Evolutionary conservation across 2,888 invertebrate genomes (phyloP).

Genomic region (Lamellibrachia columna): DNA sequence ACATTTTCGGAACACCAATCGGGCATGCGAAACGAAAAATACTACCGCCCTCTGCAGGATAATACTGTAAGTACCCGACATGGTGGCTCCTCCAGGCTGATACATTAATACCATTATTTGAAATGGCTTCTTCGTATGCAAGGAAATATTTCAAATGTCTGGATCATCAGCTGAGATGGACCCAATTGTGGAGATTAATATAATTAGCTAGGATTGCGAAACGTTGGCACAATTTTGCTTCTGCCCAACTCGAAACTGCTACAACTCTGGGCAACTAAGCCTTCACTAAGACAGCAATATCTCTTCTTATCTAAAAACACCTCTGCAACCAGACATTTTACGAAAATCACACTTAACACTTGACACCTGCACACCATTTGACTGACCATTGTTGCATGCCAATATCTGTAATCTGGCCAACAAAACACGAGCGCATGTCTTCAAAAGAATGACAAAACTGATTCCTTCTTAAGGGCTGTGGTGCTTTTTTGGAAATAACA

Average conservation of each 20-base stretch:
- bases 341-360: not conserved
- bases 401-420: not conserved
- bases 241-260: constrained; percentile 4
- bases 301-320: not conserved
- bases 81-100: not conserved
- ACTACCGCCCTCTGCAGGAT: not conserved
- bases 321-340: not conserved
- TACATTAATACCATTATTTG: not conserved
- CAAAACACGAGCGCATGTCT: not conserved
- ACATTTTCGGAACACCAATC: not conserved
- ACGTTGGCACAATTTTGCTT: not conserved
- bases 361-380: not conserved
- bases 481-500: not conserved
- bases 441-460: not conserved
- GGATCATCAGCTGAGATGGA: not conserved
- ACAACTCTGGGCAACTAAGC: not conserved
- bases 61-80: not conserved
- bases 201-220: not conserved
- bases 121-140: not conserved
- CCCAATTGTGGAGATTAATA: not conserved
- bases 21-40: not conserved
- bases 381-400: not conserved
- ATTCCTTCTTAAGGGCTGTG: not conserved
- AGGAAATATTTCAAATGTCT: not conserved
- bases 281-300: not conserved